A percentile compares a stretch with the other conserved stretches of the same genome.
Evolutionary conservation across 1,140 invertebrate genomes (phyloP).

Genomic region (Achroia grisella): DNA sequence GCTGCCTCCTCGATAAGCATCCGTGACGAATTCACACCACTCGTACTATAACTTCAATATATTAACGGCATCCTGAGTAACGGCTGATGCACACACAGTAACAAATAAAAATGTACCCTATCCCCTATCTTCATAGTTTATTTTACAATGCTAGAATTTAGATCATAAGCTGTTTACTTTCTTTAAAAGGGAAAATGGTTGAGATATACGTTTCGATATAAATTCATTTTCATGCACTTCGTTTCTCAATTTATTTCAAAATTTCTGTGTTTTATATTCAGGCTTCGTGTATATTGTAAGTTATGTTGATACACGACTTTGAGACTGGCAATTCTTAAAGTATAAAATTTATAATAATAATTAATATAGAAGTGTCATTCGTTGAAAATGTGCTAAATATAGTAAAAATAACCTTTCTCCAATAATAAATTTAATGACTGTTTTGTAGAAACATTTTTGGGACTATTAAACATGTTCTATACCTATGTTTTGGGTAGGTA

Average conservation of each 20-base stretch:
- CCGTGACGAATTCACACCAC: constrained; percentile 70
- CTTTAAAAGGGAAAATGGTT: constrained; percentile 32
- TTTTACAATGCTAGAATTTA: constrained; percentile 4
- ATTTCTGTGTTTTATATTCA: constrained; percentile 11
- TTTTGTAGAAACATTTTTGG: too few relatives aligned
- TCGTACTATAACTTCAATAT: constrained; percentile 33
- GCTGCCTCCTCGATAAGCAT: constrained; percentile 64
- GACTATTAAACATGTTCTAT: too few relatives aligned
- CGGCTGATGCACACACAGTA: constrained; percentile 2
- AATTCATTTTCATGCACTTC: constrained; percentile 58
- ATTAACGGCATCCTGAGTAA: constrained; percentile 3
- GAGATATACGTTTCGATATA: constrained; percentile 62
- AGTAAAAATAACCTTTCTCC: too few relatives aligned
- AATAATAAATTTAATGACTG: too few relatives aligned
- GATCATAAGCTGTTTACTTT: constrained; percentile 9
- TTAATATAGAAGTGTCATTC: too few relatives aligned
- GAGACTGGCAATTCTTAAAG: too few relatives aligned
- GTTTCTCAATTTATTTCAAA: constrained; percentile 34
- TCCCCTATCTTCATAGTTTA: not conserved
- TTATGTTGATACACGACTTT: too few relatives aligned
- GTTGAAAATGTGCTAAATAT: too few relatives aligned
- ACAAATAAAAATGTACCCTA: constrained; percentile 12
- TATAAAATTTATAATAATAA: too few relatives aligned
- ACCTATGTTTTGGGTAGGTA: too few relatives aligned
- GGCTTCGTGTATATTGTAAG: not conserved